Percentiles rank a stretch among this genome's conserved stretches.
These are phyloP conservation scores for Eutrigla gurnardus DNA, from an alignment of 2,797 vertebrate genomes.

Conservation along the genomic window DNA sequence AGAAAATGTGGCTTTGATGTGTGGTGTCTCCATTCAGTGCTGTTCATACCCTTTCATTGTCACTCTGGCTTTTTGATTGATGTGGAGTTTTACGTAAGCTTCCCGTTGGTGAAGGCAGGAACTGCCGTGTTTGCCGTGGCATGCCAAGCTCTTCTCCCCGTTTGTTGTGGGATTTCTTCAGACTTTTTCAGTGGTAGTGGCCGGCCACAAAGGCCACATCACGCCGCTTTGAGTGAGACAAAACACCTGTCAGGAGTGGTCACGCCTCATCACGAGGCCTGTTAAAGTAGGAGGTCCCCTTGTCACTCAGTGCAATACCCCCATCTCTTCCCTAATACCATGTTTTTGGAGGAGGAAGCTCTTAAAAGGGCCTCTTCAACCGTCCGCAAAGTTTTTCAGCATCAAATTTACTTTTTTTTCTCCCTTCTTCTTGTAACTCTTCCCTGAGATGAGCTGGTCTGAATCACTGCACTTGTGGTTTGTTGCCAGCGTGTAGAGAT, in stretches of 20 bases:
- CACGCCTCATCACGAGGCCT: slow-evolving; percentile 69
- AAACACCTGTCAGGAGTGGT: slow-evolving; percentile 78
- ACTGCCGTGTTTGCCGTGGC: slow-evolving; percentile 44
- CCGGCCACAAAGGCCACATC: slow-evolving; percentile 64
- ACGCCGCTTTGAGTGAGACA: slow-evolving; percentile 71
- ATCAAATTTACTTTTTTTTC: background rate
- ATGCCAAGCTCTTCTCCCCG: slow-evolving; percentile 30
- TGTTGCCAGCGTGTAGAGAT: background rate
- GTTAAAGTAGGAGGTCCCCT: slow-evolving; percentile 74
- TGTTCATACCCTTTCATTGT: slow-evolving; percentile 37
- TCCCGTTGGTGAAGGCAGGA: slow-evolving; percentile 38
- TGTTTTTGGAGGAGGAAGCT: slow-evolving; percentile 48
- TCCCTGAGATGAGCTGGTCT: background rate
- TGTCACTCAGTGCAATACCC: slow-evolving; percentile 63
- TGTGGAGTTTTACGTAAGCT: slow-evolving; percentile 42
- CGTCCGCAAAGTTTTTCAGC: slow-evolving; percentile 33
- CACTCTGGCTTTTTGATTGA: slow-evolving; percentile 52
- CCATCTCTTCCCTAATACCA: slow-evolving; percentile 35
- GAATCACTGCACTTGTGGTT: background rate
- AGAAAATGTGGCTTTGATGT: slow-evolving; percentile 50
- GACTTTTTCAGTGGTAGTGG: slow-evolving; percentile 59
- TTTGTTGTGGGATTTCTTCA: slow-evolving; percentile 62
- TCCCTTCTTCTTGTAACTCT: background rate
- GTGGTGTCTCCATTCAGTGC: slow-evolving; percentile 10
- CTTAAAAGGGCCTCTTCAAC: slow-evolving; percentile 45